Evolutionary conservation across 2,888 invertebrate genomes (phyloP).

Genomic region (Diarsia dahlii): DNA sequence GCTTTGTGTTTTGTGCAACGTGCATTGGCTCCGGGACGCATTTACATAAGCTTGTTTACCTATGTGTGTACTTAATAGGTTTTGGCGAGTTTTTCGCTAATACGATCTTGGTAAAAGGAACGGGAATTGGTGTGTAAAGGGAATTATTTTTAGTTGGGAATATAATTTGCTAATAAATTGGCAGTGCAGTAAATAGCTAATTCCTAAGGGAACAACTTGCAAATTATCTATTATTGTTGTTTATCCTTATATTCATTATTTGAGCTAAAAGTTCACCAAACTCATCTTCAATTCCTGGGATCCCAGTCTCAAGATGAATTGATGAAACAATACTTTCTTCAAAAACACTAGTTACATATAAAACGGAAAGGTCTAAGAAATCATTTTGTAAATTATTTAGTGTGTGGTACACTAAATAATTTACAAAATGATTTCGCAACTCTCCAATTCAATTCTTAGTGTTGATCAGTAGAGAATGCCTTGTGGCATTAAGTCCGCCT

Average conservation of each 20-base stretch:
- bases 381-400: too few relatives aligned
- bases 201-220: not conserved
- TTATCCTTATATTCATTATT: not conserved
- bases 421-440: not conserved
- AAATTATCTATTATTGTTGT: not conserved
- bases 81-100: slow-evolving; percentile 46
- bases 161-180: not conserved
- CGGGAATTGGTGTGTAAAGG: slow-evolving; percentile 12
- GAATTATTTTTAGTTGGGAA: not conserved
- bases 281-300: not conserved
- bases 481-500: too few relatives aligned
- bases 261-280: not conserved
- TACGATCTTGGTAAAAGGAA: slow-evolving; percentile 19
- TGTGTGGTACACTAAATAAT: too few relatives aligned
- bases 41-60: slow-evolving; percentile 67
- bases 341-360: not conserved
- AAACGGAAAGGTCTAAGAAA: not conserved
- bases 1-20: slow-evolving; percentile 76
- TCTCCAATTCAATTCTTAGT: slow-evolving; percentile 1
- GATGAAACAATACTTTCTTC: not conserved
- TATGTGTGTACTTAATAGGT: slow-evolving; percentile 49
- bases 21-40: slow-evolving; percentile 63
- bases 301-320: not conserved
- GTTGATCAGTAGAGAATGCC: too few relatives aligned
- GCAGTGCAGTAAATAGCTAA: not conserved